Evolutionary conservation across 2,113 vertebrate species (phyloP).

Genomic region (Lampris megalopsis): DNA sequence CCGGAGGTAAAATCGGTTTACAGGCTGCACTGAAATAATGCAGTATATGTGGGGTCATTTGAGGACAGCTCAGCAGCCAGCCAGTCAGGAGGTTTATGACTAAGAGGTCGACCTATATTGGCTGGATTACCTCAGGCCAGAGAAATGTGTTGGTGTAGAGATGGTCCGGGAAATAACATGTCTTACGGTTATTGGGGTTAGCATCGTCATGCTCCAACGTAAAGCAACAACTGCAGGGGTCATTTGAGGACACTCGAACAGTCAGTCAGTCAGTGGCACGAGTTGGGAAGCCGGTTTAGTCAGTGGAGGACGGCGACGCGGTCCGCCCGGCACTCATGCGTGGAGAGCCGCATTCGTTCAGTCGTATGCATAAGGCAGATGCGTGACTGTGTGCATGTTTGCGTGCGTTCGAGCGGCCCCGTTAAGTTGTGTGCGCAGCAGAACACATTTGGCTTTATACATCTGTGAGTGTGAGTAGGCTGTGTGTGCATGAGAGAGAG

Average conservation of each 20-base stretch:
- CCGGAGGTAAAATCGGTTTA: too few species aligned
- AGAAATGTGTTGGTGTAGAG: too few species aligned
- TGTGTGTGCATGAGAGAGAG: background rate
- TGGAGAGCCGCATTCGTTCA: background rate
- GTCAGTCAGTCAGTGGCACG: background rate
- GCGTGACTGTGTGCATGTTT: slow-evolving; percentile 5
- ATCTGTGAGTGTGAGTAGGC: slow-evolving; percentile 21
- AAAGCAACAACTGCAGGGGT: too few species aligned
- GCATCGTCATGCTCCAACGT: too few species aligned
- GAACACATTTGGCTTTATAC: background rate
- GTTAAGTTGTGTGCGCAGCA: too few species aligned
- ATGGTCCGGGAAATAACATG: too few species aligned
- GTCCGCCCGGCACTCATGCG: slow-evolving; percentile 14
- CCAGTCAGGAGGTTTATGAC: too few species aligned
- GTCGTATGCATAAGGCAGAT: slow-evolving; percentile 18
- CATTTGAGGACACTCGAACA: too few species aligned
- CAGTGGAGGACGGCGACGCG: slow-evolving; percentile 12
- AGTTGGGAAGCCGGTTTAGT: background rate
- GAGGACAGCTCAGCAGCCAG: slow-evolving; percentile 20
- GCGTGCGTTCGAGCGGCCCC: background rate
- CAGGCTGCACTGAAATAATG: background rate
- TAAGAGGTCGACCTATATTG: too few species aligned
- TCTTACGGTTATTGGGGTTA: too few species aligned
- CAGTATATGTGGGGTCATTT: slow-evolving; percentile 33
- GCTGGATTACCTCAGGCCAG: too few species aligned